Evolutionary conservation across 2,888 invertebrate genomes (phyloP), one percentile per base, ranked within the genome.

Genomic region (Nemotelus nigrinus): DNA sequence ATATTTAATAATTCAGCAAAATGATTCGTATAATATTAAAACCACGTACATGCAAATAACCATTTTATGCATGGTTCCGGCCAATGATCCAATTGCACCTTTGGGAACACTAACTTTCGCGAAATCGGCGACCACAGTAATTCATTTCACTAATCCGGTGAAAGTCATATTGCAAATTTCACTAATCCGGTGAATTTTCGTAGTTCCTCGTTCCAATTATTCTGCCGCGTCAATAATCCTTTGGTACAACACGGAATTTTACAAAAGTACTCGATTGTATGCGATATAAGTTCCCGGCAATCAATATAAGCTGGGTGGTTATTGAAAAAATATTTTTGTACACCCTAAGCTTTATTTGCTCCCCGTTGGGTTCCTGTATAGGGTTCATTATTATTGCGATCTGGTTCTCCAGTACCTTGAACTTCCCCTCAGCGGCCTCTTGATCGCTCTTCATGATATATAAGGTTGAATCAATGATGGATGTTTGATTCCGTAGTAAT

Each of bases 191-290:
- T 57, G 57, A 57, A 57, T 57, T 57, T 57, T 2, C 1, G 8
- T 10, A 57, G 7, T 57, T 57, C 2, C 3, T 50, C 53, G 53
- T 57, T 57, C 57, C 5, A 57, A 5, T 57, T 57, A 57, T 2
- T 57, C 57, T 2, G 57, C 57, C 57, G 57, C 10, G 10, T 10
- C 57, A 57, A 57, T 57, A 57, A 57, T 3, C 57, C 57, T 10
- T 57, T 57, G 57, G 57, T 0, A 57, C 57, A n/a, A n/a, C 10
- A 57, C 57, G 57, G 57, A 8, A 8, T 57, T 57, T 57, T 57
- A n/a, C 57, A 57, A 57, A 57, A 57, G 50, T 50, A 57, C 5
- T 57, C n/a, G n/a, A n/a, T n/a, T n/a, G n/a, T n/a, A n/a, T n/a
- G n/a, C n/a, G n/a, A n/a, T n/a, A n/a, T n/a, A n/a, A n/a, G n/a